Conservation (phyloP, 1,140 invertebrate species). For the Trichonephila clavata region DNA sequence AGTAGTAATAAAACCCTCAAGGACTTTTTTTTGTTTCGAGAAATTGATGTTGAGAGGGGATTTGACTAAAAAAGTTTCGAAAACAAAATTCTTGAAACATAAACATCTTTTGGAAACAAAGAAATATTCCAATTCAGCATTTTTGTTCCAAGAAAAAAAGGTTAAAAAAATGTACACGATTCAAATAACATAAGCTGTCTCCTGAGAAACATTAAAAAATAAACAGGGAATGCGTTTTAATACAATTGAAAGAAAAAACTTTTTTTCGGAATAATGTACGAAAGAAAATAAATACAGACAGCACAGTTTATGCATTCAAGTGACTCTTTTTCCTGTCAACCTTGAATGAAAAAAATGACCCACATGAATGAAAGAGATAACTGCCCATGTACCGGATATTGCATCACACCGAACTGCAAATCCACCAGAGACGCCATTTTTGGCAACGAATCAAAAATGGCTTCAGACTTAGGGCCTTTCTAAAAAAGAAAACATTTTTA, state of each 20-base stretch:
- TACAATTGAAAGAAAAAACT: background rate
- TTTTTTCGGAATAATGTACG: background rate
- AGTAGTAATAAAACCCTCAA: no score
- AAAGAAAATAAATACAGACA: background rate
- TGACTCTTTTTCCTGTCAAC: constrained; percentile 11
- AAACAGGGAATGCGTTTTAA: background rate
- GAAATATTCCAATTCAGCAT: background rate
- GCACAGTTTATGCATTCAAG: constrained; percentile 21
- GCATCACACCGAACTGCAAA: background rate
- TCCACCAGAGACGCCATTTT: background rate
- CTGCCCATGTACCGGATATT: background rate
- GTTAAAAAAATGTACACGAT: background rate
- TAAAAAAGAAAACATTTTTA: no score
- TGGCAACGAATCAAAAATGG: background rate
- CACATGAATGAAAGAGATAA: constrained; percentile 15
- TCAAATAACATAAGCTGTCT: background rate
- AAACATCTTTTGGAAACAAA: background rate
- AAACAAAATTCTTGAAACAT: background rate
- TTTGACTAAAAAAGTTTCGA: background rate
- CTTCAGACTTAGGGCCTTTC: no score
- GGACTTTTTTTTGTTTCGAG: no score
- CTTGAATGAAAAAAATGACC: constrained; percentile 21
- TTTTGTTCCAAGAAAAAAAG: background rate
- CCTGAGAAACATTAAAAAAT: background rate
- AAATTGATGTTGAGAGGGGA: no score